Percentiles rank a stretch among this genome's conserved stretches.
phyloP scores from a whole-genome alignment of 1,140 invertebrate species.

The Diorhabda elongata region DNA sequence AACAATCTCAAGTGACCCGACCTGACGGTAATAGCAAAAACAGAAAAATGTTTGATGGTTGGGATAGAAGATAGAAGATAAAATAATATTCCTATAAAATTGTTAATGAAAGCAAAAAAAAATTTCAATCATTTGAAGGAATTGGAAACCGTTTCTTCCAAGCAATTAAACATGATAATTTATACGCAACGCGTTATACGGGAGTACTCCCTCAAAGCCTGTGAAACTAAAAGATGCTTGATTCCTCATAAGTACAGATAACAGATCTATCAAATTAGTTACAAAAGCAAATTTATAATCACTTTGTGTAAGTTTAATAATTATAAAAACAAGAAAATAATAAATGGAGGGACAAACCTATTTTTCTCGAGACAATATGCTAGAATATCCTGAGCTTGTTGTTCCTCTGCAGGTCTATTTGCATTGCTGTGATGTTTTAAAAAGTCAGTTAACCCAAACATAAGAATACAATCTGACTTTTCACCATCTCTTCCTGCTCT shows the following conservation, averaged over 20 bases:
- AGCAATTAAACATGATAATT: no score
- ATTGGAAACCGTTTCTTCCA: no score
- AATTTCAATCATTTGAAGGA: no score
- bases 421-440: constrained; percentile 34
- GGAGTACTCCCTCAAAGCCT: not conserved
- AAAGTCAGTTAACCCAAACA: constrained; percentile 40
- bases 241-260: not conserved
- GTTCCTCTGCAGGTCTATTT: constrained; percentile 35
- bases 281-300: not conserved
- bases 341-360: constrained; percentile 23
- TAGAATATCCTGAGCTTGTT: constrained; percentile 29
- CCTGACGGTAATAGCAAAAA: no score
- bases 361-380: constrained; percentile 36
- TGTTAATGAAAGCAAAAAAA: no score
- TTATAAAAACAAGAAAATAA: not conserved
- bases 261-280: not conserved
- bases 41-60: no score
- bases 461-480: constrained; percentile 67
- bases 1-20: no score
- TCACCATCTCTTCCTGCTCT: constrained; percentile 90
- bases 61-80: no score
- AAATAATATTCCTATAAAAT: no score
- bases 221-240: not conserved
- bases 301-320: not conserved
- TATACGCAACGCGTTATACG: no score